Conservation (phyloP, 2,888 invertebrate species). For the Orthonychiurus folsomi region DNA sequence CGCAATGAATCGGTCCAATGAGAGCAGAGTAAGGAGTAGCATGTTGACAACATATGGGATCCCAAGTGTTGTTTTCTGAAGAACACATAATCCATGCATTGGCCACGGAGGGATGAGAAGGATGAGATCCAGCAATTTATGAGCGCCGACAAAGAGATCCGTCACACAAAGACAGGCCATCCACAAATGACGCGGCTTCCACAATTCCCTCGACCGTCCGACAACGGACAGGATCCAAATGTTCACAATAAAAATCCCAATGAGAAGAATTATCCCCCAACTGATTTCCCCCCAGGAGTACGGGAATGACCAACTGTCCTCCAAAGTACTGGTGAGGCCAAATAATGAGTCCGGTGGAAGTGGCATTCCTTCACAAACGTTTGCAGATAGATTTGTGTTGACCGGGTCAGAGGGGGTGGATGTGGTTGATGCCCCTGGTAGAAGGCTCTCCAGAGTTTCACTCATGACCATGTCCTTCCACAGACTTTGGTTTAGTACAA, state of each 20-base stretch:
- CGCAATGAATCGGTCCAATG: slow-evolving; percentile 39
- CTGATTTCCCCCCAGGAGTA: slow-evolving; percentile 28
- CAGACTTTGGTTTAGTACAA: not conserved
- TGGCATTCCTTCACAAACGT: not conserved
- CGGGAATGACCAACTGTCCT: slow-evolving; percentile 17
- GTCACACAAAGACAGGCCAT: slow-evolving; percentile 40
- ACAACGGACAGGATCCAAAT: slow-evolving; percentile 36
- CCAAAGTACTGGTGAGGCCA: not conserved
- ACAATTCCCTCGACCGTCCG: slow-evolving; percentile 34
- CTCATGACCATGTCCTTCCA: not conserved
- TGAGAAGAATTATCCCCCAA: slow-evolving; percentile 37
- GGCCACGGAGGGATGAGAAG: slow-evolving; percentile 23
- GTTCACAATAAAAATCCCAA: slow-evolving; percentile 36
- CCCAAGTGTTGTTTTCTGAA: slow-evolving; percentile 22
- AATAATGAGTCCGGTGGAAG: not conserved
- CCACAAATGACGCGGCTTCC: slow-evolving; percentile 41
- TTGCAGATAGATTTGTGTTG: not conserved
- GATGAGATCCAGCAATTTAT: slow-evolving; percentile 36
- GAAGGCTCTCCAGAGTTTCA: not conserved
- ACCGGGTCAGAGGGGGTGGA: not conserved
- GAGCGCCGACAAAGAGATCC: slow-evolving; percentile 39
- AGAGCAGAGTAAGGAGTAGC: slow-evolving; percentile 36
- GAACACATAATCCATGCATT: slow-evolving; percentile 17
- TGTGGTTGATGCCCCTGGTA: not conserved
- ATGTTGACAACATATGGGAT: slow-evolving; percentile 40